Base-by-base conservation (phyloP, 2,888 invertebrate species). In the Lamellibrachia satsuma region DNA sequence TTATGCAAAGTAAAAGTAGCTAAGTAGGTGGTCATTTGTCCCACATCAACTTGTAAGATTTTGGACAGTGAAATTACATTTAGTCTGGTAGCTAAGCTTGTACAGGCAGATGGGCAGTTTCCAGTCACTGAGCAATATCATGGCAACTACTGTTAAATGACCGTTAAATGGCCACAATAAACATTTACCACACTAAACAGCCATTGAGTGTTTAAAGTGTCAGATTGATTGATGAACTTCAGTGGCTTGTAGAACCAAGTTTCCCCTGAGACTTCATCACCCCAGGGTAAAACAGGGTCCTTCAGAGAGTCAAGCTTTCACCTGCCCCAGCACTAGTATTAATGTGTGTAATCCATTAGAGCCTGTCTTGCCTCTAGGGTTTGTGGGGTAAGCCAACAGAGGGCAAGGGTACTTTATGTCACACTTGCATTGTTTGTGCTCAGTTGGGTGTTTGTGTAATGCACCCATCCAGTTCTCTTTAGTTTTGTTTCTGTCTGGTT, bases 141-240 rank as follows among this genome's bases (percentile, higher is more conserved):
- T n/a, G 15, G 75, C 15, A 75, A 75, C 75, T 75, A 75, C 75
- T 75, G 75, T 75, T 75, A 75, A 75, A 75, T 75, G 75, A 75
- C 75, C 75, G 75, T 75, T 75, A 75, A 75, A 75, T 75, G 75
- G 2, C 22, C 75, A 75, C 75, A 75, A 75, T 75, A n/a, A 22
- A 2, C 75, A 75, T 75, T 75, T 75, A 75, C 75, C 75, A 75
- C 75, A 75, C 15, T n/a, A 75, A 75, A 75, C 75, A 75, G 75
- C 6, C 75, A 75, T 15, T 75, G 75, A 2, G 75, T 15, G 22
- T 75, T 75, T 75, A 75, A 75, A 22, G 75, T 75, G 75, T 22
- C 75, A 0, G 75, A 22, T 75, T 75, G 75, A 75, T 75, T 75
- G 75, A 75, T 75, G 75, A n/a, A 22, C 75, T 75, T 22, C 75